Conservation (phyloP, 2,888 invertebrate genomes). For the Lordiphosa andalusiaca region DNA sequence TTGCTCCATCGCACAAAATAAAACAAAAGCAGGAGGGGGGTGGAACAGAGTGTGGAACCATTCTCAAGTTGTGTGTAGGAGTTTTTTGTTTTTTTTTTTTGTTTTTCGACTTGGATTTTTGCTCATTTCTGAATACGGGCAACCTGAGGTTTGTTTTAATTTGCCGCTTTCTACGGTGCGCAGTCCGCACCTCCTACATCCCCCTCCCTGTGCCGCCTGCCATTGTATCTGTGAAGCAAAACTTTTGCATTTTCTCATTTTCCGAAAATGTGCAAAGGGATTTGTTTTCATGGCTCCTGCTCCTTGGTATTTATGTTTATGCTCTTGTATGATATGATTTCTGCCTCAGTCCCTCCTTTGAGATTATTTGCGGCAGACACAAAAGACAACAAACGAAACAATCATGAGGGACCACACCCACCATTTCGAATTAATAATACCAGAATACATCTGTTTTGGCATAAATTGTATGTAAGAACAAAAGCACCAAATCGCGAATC, state of each 20-base stretch:
- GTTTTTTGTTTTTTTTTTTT: conserved; percentile 3
- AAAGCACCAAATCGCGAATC: not conserved
- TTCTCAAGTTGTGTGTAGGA: conserved; percentile 32
- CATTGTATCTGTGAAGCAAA: conserved; percentile 58
- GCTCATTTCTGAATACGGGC: conserved; percentile 73
- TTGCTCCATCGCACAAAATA: conserved; percentile 34
- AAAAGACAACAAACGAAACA: conserved; percentile 33
- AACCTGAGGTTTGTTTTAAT: conserved; percentile 76
- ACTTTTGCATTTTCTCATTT: conserved; percentile 76
- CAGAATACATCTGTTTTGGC: conserved; percentile 72
- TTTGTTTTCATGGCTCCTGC: conserved; percentile 67
- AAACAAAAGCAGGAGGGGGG: conserved; percentile 2
- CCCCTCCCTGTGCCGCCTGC: conserved; percentile 28
- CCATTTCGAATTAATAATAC: conserved; percentile 58
- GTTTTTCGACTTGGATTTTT: conserved; percentile 31
- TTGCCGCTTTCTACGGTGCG: conserved; percentile 63
- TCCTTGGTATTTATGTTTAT: conserved; percentile 56
- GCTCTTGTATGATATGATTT: conserved; percentile 71
- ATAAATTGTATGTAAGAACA: conserved; percentile 56
- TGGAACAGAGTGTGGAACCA: not conserved
- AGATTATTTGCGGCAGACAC: conserved; percentile 49
- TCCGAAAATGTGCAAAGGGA: conserved; percentile 75
- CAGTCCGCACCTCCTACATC: conserved; percentile 2
- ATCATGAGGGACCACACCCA: not conserved
- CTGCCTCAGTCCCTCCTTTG: conserved; percentile 61